These are phyloP conservation scores for Azemiops feae DNA, from an alignment of 2,113 vertebrate species.

Conservation along the genomic window DNA sequence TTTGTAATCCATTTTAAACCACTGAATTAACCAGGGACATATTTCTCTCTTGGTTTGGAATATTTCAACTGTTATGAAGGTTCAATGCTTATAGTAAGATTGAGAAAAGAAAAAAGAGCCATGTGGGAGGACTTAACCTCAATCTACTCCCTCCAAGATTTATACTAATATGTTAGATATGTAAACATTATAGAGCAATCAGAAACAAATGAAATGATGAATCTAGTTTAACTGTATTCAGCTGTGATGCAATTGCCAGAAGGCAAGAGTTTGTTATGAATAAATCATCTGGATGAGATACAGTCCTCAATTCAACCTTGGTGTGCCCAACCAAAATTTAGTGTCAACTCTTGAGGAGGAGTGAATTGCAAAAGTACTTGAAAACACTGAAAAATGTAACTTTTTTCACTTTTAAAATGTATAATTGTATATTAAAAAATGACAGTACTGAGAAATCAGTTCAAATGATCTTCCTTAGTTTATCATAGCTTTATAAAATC, in stretches of 20 bases:
- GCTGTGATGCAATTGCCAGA: slow-evolving; percentile 67
- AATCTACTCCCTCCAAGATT: slow-evolving; percentile 53
- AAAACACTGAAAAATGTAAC: slow-evolving; percentile 51
- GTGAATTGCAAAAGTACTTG: slow-evolving; percentile 57
- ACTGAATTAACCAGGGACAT: slow-evolving; percentile 12
- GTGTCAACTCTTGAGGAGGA: slow-evolving; percentile 52
- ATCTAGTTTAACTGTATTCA: slow-evolving; percentile 70
- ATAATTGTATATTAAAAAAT: slow-evolving; percentile 27
- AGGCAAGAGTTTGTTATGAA: slow-evolving; percentile 72
- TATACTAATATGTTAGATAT: slow-evolving; percentile 70
- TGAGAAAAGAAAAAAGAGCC: slow-evolving; percentile 28
- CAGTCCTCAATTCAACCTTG: slow-evolving; percentile 63
- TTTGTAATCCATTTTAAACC: neutral
- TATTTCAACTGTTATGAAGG: slow-evolving; percentile 6
- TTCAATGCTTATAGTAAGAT: slow-evolving; percentile 36
- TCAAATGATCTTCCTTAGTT: slow-evolving; percentile 44
- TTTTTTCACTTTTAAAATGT: slow-evolving; percentile 48
- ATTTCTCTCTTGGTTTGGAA: neutral
- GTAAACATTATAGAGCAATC: slow-evolving; percentile 72
- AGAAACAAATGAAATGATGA: slow-evolving; percentile 71
- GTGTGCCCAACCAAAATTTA: slow-evolving; percentile 43
- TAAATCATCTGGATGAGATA: slow-evolving; percentile 66
- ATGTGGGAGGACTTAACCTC: slow-evolving; percentile 55
- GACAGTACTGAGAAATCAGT: slow-evolving; percentile 17
- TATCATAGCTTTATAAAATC: slow-evolving; percentile 35